Percentiles rank a stretch among this genome's conserved stretches.
phyloP scores from a whole-genome alignment of 2,797 vertebrate species.

The Pseudocheirus occidentalis region DNA sequence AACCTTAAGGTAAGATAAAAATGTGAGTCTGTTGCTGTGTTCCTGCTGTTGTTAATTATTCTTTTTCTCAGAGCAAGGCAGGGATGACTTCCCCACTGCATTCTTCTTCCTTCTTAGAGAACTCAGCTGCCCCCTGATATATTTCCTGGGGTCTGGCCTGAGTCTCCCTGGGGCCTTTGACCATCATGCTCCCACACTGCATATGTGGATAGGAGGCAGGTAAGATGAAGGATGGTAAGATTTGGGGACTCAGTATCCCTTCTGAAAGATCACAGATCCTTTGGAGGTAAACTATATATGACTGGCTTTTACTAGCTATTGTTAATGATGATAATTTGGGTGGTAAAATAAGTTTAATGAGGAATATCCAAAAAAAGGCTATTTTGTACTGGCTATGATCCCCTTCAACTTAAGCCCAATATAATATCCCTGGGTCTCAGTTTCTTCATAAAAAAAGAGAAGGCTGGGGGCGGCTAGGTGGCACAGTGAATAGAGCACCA shows the following conservation, averaged over 20 bases:
- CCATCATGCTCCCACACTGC: not conserved
- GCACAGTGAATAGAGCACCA: no score
- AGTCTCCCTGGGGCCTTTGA: not conserved
- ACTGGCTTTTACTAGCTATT: not conserved
- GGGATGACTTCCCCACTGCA: not conserved
- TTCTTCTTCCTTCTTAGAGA: not conserved
- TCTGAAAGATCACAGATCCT: not conserved
- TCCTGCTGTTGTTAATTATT: not conserved
- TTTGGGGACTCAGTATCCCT: not conserved
- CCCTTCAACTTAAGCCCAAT: not conserved
- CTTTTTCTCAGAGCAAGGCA: not conserved
- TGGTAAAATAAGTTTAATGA: not conserved
- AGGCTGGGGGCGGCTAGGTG: not conserved
- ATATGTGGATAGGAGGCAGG: not conserved
- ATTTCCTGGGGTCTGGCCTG: not conserved
- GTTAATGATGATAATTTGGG: not conserved
- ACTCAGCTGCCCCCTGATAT: not conserved
- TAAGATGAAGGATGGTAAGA: not conserved
- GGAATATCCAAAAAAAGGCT: not conserved
- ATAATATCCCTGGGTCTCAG: not conserved
- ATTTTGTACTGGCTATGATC: not conserved
- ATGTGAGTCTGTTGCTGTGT: not conserved
- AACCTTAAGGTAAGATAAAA: not conserved
- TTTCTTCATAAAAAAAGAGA: not conserved
- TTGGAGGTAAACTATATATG: not conserved